Percentiles rank a stretch among this genome's conserved stretches.
Evolutionary conservation across 1,140 invertebrate genomes (phyloP).

Genomic region (Helicoverpa armigera): DNA sequence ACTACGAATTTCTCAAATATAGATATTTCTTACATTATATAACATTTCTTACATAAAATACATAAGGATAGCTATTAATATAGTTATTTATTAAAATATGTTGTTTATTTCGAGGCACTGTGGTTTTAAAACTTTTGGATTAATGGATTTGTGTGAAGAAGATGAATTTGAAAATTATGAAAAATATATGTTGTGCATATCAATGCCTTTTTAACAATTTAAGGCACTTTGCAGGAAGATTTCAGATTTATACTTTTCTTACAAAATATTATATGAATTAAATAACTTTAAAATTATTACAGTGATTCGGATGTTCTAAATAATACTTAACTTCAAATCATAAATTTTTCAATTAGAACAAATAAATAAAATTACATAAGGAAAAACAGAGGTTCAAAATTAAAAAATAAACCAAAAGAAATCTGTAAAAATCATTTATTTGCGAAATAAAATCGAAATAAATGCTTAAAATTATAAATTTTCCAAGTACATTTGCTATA

Average conservation of each 20-base stretch:
- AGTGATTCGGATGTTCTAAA: too few relatives aligned
- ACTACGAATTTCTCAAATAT: background rate
- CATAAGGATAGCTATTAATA: background rate
- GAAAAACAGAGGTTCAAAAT: background rate
- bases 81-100: too few relatives aligned
- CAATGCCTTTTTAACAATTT: background rate
- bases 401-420: background rate
- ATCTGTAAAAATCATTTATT: conserved; percentile 38
- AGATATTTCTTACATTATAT: conserved; percentile 4
- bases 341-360: too few relatives aligned
- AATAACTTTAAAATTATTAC: background rate
- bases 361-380: too few relatives aligned
- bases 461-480: conserved; percentile 21
- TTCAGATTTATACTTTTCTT: background rate
- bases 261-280: background rate
- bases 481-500: background rate
- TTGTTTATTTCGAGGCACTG: background rate
- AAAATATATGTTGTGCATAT: background rate
- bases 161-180: background rate
- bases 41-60: background rate
- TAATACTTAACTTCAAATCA: too few relatives aligned
- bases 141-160: too few relatives aligned
- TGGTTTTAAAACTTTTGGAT: background rate
- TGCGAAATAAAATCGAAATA: conserved; percentile 48
- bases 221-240: background rate